phyloP scores from a whole-genome alignment of 1,140 invertebrate species.

The Elymnias hypermnestra region DNA sequence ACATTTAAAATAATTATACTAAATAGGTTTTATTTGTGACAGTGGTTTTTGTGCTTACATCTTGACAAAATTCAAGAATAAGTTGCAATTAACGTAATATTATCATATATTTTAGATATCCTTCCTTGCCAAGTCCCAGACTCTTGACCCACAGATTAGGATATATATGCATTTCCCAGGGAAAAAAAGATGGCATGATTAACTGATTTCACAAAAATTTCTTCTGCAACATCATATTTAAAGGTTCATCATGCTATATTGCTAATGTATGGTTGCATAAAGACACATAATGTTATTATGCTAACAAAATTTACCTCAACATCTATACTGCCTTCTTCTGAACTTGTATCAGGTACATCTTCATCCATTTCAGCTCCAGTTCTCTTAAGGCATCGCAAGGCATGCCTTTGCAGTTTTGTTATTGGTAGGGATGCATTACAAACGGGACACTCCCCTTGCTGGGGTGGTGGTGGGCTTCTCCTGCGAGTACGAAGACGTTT shows the following conservation, averaged over 20 bases:
- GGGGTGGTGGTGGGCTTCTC: constrained; percentile 32
- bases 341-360: constrained; percentile 49
- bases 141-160: no score
- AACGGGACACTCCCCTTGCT: constrained; percentile 56
- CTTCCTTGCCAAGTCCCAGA: no score
- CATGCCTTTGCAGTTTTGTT: constrained; percentile 49
- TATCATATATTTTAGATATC: no score
- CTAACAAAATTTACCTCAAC: constrained; percentile 59
- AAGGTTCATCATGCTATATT: background rate
- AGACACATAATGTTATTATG: no score
- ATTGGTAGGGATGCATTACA: constrained; percentile 43
- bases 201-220: background rate
- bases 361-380: constrained; percentile 54
- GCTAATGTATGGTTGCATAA: no score
- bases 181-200: no score
- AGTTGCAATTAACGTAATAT: no score
- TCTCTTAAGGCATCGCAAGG: constrained; percentile 51
- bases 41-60: no score
- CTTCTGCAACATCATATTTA: background rate
- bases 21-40: no score
- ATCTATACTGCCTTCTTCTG: constrained; percentile 66
- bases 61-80: no score
- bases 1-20: no score
- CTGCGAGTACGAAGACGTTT: constrained; percentile 43
- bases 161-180: no score